phyloP scores from a whole-genome alignment of 2,113 vertebrate species.

The Lipophrys pholis region DNA sequence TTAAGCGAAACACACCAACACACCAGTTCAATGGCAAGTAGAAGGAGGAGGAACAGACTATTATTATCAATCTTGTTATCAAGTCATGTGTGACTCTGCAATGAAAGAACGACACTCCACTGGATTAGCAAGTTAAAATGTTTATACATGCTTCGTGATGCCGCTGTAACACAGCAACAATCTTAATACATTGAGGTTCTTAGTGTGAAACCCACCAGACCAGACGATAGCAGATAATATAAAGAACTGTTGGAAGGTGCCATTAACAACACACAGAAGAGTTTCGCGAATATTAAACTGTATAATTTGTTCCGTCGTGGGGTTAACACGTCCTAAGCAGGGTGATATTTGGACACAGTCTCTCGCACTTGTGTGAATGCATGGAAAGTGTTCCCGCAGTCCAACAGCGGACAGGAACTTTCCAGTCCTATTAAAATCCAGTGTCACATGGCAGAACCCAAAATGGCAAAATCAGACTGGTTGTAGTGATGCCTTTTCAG shows the following conservation, averaged over 20 bases:
- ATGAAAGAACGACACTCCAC: neutral
- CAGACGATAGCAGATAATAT: conserved; percentile 25
- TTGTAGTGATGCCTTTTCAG: conserved; percentile 68
- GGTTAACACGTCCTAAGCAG: conserved; percentile 43
- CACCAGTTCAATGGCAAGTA: conserved; percentile 24
- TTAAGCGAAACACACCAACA: conserved; percentile 13
- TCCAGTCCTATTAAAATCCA: conserved; percentile 76
- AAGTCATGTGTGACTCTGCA: neutral
- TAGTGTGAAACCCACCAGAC: neutral
- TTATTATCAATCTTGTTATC: conserved; percentile 12
- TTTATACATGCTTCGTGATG: neutral
- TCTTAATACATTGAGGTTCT: conserved; percentile 6
- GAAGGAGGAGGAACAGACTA: neutral
- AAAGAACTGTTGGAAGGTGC: neutral
- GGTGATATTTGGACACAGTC: conserved; percentile 49
- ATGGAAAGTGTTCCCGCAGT: conserved; percentile 72
- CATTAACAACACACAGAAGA: no score
- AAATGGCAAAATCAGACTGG: conserved; percentile 80
- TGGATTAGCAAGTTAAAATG: neutral
- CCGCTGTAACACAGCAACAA: neutral
- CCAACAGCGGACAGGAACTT: conserved; percentile 67
- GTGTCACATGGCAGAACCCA: conserved; percentile 72
- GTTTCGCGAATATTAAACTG: no score
- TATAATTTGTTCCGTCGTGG: conserved; percentile 8
- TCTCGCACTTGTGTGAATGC: conserved; percentile 40